These are phyloP conservation scores for Diacarnus erythraeanus DNA, from an alignment of 37 sponge, comb jelly and placozoan species.

Conservation along the genomic window DNA sequence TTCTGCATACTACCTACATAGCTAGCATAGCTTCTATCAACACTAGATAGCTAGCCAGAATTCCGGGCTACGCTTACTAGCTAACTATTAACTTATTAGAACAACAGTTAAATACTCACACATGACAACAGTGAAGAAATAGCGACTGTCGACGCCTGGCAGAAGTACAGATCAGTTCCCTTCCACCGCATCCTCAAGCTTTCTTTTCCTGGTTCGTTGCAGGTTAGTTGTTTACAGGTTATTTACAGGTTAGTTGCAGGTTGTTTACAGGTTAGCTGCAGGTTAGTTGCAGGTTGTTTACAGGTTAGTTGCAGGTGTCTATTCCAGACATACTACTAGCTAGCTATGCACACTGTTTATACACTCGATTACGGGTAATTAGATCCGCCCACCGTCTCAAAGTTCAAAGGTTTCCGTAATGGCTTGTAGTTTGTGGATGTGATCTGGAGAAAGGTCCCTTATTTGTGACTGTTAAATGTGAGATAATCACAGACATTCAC, in stretches of 20 bases:
- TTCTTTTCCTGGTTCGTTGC: neutral
- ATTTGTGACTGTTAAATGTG: neutral
- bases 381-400: neutral
- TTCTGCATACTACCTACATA: neutral
- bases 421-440: neutral
- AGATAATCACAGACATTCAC: neutral
- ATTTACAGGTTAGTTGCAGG: neutral
- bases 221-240: too few species aligned
- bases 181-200: conserved; percentile 7
- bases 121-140: neutral
- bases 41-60: too few species aligned
- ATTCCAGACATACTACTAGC: too few species aligned
- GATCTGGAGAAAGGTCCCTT: neutral
- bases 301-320: neutral
- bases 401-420: neutral
- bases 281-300: neutral
- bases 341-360: neutral
- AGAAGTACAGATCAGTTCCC: conserved; percentile 5
- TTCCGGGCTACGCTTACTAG: too few species aligned
- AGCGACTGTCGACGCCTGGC: conserved; percentile 16
- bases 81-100: neutral
- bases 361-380: neutral
- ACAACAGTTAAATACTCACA: conserved; percentile 17
- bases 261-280: neutral
- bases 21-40: too few species aligned